A percentile compares a stretch with the other conserved stretches of the same genome.
Conservation (phyloP, 2,113 vertebrate species). For the Phyllopteryx taeniolatus region DNA sequence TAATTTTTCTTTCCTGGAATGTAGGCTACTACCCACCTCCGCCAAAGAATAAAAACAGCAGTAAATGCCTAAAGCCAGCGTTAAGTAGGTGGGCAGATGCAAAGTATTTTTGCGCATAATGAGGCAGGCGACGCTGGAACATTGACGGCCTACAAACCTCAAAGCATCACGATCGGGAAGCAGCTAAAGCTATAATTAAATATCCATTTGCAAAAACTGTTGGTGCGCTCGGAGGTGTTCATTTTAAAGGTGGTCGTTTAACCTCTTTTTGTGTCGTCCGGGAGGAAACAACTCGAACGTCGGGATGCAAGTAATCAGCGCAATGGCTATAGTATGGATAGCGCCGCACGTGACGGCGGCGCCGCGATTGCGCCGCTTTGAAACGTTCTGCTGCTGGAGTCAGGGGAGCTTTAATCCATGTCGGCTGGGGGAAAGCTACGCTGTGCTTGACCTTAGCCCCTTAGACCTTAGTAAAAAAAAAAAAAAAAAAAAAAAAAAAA, state of each 20-base stretch:
- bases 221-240: not conserved
- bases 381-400: not conserved
- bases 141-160: not conserved
- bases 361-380: not conserved
- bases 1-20: not conserved
- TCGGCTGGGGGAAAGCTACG: not conserved
- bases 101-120: not conserved
- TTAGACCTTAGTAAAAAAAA: too few relatives aligned
- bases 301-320: not conserved
- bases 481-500: too few relatives aligned
- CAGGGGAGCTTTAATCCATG: not conserved
- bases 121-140: not conserved
- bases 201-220: conserved; percentile 3
- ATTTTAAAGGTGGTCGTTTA: not conserved
- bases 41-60: not conserved
- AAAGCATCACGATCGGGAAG: not conserved
- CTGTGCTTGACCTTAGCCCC: not conserved
- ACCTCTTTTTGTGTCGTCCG: not conserved
- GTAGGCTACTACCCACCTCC: not conserved
- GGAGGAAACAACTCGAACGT: not conserved
- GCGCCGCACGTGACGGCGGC: too few relatives aligned
- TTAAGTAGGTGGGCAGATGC: not conserved
- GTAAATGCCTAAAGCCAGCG: not conserved
- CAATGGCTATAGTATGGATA: not conserved
- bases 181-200: not conserved